Evolutionary conservation across 2,797 vertebrate genomes (phyloP), one percentile per base, ranked within the genome.

Genomic region (Erithacus rubecula): DNA sequence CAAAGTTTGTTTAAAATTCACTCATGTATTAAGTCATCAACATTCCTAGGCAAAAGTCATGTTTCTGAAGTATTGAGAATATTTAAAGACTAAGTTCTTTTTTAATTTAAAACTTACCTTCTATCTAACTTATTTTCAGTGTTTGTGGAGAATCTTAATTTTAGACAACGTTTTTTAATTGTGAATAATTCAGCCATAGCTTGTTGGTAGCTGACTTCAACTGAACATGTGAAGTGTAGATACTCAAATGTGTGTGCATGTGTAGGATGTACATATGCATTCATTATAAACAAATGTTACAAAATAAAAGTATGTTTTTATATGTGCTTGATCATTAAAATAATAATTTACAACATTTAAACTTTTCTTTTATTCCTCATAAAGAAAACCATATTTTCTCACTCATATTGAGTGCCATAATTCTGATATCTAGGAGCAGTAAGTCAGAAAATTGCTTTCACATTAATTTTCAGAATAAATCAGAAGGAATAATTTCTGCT

Each of bases 21-120:
- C 10, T 76, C n/a, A 7, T 2, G 6, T 8, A 44, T 62, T 41
- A 37, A 60, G 7, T 11, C 8, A 34, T n/a, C 24, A 55, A 27
- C 13, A 2, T 52, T 79, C 6, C 11, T 30, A 78, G 23, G 23
- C 11, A 79, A 87, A 82, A 82, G 92, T 95, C 62, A 65, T 16
- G 34, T 87, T 96, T 94, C 68, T 74, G 59, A 51, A 83, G 43
- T 83, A 78, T 39, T 94, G 20, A 92, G 43, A 55, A 91, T 75
- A 72, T 86, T 81, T 83, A 83, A 94, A 88, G 70, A 60, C 16
- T 69, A 80, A 67, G 53, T 58, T 59, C 0, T 63, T 81, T 81
- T 65, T 70, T 7, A 67, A 63, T 59, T 87, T 24, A 87, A 68
- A 79, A 47, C 4, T 43, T 65, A 14, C 52, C 27, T 62, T 94